A percentile compares a stretch with the other conserved stretches of the same genome.
These are phyloP conservation scores for Gastracanthus pulcherrimus DNA, from an alignment of 2,888 invertebrate genomes.

Conservation along the genomic window DNA sequence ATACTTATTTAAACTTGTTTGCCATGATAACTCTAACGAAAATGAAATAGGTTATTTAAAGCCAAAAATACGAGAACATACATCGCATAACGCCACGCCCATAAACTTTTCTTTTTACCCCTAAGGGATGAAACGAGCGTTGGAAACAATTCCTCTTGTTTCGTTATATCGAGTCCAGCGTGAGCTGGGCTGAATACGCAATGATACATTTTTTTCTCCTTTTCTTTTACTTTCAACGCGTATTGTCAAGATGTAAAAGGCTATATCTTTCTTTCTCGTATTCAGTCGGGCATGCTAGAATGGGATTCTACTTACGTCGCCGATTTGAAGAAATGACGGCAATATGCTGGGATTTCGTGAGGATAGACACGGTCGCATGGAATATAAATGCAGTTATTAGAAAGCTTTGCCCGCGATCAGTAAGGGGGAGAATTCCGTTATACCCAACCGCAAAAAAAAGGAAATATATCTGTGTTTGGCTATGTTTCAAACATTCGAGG, in stretches of 20 bases:
- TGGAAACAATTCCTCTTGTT: constrained; percentile 59
- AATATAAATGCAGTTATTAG: constrained; percentile 74
- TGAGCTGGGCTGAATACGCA: constrained; percentile 57
- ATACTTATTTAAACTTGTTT: too few species aligned
- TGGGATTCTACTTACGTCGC: constrained; percentile 62
- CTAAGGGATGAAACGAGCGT: constrained; percentile 46
- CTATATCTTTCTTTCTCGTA: constrained; percentile 32
- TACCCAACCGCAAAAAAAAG: background rate
- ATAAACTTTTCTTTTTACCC: constrained; percentile 38
- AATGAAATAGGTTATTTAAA: background rate
- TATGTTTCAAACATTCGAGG: background rate
- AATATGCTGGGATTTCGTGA: constrained; percentile 65
- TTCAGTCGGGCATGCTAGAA: constrained; percentile 51
- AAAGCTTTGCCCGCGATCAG: constrained; percentile 42
- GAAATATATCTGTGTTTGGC: background rate
- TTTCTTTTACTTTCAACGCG: constrained; percentile 57
- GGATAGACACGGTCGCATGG: constrained; percentile 64
- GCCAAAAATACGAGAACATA: constrained; percentile 1
- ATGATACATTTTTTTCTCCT: constrained; percentile 60
- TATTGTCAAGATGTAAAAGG: constrained; percentile 66
- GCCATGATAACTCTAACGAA: background rate
- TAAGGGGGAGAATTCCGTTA: background rate
- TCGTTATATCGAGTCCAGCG: constrained; percentile 55
- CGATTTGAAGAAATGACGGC: constrained; percentile 62
- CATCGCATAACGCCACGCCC: background rate